Percentiles rank a stretch among this genome's conserved stretches.
These are phyloP conservation scores for Myodes glareolus DNA, from an alignment of 2,113 vertebrate species.

Conservation along the genomic window DNA sequence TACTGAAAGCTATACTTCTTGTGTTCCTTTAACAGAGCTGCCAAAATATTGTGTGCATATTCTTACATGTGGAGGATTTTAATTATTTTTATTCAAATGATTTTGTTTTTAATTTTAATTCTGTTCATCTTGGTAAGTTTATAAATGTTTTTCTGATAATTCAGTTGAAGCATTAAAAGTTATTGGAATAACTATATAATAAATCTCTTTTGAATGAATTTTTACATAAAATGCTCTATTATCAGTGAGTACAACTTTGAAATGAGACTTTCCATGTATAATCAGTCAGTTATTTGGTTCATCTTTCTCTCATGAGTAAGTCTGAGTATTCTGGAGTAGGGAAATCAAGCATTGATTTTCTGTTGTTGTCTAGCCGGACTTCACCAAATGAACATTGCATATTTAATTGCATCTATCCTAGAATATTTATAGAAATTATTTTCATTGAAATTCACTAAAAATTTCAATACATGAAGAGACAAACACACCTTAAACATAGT, in stretches of 20 bases:
- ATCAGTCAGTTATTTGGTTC: neutral
- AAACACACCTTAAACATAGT: constrained; percentile 16
- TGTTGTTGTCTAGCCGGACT: constrained; percentile 6
- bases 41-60: neutral
- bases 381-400: constrained; percentile 56
- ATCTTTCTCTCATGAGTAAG: neutral
- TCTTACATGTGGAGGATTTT: neutral
- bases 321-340: neutral
- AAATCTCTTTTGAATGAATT: neutral
- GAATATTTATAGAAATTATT: constrained; percentile 56
- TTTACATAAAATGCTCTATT: constrained; percentile 1
- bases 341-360: constrained; percentile 31
- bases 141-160: neutral
- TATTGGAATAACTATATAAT: neutral
- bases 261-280: neutral
- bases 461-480: constrained; percentile 52
- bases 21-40: neutral
- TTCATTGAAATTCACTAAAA: constrained; percentile 50
- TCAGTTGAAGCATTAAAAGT: neutral
- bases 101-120: neutral
- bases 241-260: neutral
- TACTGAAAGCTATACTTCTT: neutral
- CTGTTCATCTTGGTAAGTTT: neutral
- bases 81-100: neutral
- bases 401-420: constrained; percentile 46